Evolutionary conservation across 2,797 vertebrate species (phyloP).

Genomic region (Varecia variegata): DNA sequence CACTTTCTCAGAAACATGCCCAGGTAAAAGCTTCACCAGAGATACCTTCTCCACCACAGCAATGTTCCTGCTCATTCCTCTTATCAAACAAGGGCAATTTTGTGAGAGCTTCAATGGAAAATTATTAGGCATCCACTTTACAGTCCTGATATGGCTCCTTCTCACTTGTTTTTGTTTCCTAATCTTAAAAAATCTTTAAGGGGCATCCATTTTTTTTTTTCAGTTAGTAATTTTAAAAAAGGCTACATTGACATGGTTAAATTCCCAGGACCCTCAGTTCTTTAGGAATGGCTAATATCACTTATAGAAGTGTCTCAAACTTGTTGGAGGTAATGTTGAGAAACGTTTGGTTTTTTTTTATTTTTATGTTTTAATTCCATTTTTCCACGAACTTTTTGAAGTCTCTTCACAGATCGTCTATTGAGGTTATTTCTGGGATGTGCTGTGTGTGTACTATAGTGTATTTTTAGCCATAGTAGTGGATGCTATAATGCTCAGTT

Average conservation of each 20-base stretch:
- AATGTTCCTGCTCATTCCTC: not conserved
- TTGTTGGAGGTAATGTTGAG: not conserved
- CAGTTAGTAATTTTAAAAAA: not conserved
- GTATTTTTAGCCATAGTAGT: not conserved
- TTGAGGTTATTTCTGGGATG: not conserved
- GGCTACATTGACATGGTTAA: not conserved
- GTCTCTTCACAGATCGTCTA: not conserved
- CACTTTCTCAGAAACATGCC: not conserved
- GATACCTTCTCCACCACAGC: too few relatives aligned
- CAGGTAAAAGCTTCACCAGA: not conserved
- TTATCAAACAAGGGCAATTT: not conserved
- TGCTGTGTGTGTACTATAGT: not conserved
- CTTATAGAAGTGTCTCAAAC: not conserved
- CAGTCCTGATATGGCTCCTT: not conserved
- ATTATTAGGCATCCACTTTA: not conserved
- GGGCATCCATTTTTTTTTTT: not conserved
- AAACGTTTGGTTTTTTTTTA: not conserved
- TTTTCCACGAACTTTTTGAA: not conserved
- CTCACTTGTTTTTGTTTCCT: not conserved
- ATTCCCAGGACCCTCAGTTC: not conserved
- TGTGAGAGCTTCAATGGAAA: not conserved
- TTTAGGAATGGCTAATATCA: not conserved
- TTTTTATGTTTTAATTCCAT: not conserved
- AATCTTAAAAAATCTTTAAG: not conserved
- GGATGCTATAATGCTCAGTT: not conserved